phyloP scores from a whole-genome alignment of 1,140 invertebrate species.

The Neoseiulus cucumeris region DNA sequence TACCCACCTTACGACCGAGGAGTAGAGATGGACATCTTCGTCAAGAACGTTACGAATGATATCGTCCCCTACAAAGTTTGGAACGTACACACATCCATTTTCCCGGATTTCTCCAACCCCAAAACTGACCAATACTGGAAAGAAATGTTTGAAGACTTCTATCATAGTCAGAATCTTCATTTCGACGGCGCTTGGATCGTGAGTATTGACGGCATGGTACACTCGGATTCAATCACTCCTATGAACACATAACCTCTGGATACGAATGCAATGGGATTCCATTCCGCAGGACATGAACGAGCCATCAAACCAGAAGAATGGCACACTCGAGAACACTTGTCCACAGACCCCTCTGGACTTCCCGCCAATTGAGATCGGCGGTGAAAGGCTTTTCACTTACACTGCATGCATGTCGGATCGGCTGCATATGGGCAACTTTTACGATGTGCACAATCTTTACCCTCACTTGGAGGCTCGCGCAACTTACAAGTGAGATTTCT shows the following conservation, averaged over 20 bases:
- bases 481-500: slow-evolving; percentile 41
- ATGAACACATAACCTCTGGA: slow-evolving; percentile 41
- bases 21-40: slow-evolving; percentile 21
- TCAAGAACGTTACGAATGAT: slow-evolving; percentile 21
- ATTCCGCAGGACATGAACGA: slow-evolving; percentile 22
- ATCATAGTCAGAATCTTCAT: slow-evolving; percentile 31
- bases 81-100: slow-evolving; percentile 31
- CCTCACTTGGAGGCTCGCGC: slow-evolving; percentile 48
- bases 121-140: slow-evolving; percentile 49
- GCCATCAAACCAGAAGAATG: slow-evolving; percentile 20
- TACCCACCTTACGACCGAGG: slow-evolving; percentile 25
- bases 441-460: slow-evolving; percentile 62
- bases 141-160: slow-evolving; percentile 43
- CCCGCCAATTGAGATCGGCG: slow-evolving; percentile 43
- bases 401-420: slow-evolving; percentile 2
- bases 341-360: slow-evolving; percentile 38
- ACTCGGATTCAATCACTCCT: slow-evolving; percentile 58
- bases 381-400: not conserved
- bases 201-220: slow-evolving; percentile 24
- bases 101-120: slow-evolving; percentile 67
- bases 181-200: slow-evolving; percentile 69
- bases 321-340: slow-evolving; percentile 30
- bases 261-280: slow-evolving; percentile 53
- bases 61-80: slow-evolving; percentile 21
- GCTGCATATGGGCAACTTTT: slow-evolving; percentile 32